A percentile compares a stretch with the other conserved stretches of the same genome.
Evolutionary conservation across 1,140 invertebrate genomes (phyloP).

Genomic region (Aporrectodea caliginosa): DNA sequence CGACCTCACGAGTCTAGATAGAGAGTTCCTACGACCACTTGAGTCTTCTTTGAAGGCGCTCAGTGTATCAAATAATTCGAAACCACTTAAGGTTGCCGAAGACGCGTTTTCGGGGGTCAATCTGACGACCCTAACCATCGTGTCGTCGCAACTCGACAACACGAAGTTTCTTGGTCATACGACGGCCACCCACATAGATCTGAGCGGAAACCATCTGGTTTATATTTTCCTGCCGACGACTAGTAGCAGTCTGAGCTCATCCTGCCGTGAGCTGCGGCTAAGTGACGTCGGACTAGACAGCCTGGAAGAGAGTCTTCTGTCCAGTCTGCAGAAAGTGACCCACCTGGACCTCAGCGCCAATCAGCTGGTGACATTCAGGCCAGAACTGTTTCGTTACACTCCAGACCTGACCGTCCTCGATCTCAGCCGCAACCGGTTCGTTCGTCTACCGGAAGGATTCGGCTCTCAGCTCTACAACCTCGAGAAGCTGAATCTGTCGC

Average conservation of each 20-base stretch:
- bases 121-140: not conserved
- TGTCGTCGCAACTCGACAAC: not conserved
- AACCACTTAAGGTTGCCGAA: not conserved
- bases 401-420: not conserved
- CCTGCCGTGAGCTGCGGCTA: not conserved
- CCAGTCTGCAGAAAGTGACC: not conserved
- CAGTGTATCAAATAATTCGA: not conserved
- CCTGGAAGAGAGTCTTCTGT: not conserved
- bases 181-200: not conserved
- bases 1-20: not conserved
- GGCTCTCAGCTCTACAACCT: not conserved
- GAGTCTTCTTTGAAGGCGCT: not conserved
- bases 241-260: not conserved
- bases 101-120: not conserved
- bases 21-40: not conserved
- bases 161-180: not conserved
- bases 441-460: not conserved
- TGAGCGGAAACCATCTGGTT: not conserved
- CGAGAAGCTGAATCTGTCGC: not conserved
- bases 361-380: not conserved
- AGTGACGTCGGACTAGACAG: not conserved
- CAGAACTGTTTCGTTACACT: not conserved
- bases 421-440: not conserved
- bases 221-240: not conserved
- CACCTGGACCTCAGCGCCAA: not conserved